Base-by-base conservation (phyloP, 2,888 invertebrate genomes). In the Hirtodrosophila histrioides region DNA sequence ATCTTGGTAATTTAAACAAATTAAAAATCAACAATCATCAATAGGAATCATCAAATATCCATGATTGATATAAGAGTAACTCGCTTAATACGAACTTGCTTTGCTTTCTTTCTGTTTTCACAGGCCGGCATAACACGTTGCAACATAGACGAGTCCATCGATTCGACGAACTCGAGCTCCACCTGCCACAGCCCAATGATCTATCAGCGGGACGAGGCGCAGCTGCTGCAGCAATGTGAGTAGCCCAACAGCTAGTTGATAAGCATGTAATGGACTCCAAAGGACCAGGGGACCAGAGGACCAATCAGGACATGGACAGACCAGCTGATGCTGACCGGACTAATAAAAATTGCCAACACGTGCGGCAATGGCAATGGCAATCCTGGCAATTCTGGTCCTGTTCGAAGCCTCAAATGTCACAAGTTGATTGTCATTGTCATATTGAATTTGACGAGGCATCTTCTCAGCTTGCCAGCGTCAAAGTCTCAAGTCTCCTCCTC, bases 111-210 rank as follows among this genome's bases (percentile, higher is more conserved):
- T n/a, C n/a, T n/a, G n/a, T n/a, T n/a, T n/a, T n/a, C n/a, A n/a
- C 72, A 92, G 92, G 92, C 91, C 33, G 92, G 92, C 63, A 89
- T 92, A 55, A 92, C 92, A 40, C 88, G 92, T n/a, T 92, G 91
- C 73, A 92, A 92, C 66, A 88, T 92, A 53, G 92, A 92, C 69
- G 92, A 92, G 64, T 91, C 91, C 33, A 85, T 91, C 33, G 92
- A 92, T 64, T 92, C 92, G 9, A 92, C 89, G 45, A 89, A 91
- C 76, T 91, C 92, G 9, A 91, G 90, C 48, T 92, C 92, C 54
- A 90, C 92, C 55, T 92, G 91, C 66, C 91, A 92, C 64, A 92
- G 92, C 67, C 91, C 91, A 44, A 91, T 92, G 91, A 75, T 91
- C 61, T 88, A 89, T 77, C 91, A 91, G 72, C 89, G 90, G 51